phyloP scores from a whole-genome alignment of 2,113 vertebrate genomes.

The Piaya cayana region DNA sequence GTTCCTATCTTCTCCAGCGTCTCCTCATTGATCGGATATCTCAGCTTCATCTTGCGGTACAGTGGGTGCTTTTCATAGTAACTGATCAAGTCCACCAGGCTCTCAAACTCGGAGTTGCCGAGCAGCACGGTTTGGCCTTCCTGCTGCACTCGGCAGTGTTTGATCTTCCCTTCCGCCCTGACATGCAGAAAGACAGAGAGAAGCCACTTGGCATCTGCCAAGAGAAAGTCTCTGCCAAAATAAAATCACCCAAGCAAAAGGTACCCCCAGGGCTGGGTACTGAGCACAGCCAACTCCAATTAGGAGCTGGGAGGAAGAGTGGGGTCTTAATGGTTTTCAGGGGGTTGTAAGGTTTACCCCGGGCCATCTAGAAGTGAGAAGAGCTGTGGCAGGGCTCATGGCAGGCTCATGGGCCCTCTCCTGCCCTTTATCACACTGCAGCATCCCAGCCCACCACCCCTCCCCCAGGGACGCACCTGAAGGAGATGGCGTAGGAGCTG shows the following conservation, averaged over 20 bases:
- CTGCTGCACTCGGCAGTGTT: slow-evolving; percentile 97
- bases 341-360: background rate
- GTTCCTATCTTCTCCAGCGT: slow-evolving; percentile 98
- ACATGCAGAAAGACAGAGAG: background rate
- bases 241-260: background rate
- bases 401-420: background rate
- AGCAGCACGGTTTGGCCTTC: slow-evolving; percentile 93
- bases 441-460: background rate
- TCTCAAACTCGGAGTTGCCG: slow-evolving; percentile 96
- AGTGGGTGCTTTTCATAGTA: slow-evolving; percentile 96
- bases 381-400: background rate
- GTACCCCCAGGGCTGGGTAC: background rate
- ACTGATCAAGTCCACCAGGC: slow-evolving; percentile 95
- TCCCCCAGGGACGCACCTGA: slow-evolving; percentile 78
- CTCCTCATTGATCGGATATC: slow-evolving; percentile 98
- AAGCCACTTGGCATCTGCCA: background rate
- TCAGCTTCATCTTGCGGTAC: slow-evolving; percentile 98
- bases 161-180: slow-evolving; percentile 98
- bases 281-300: background rate
- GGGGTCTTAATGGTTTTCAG: background rate
- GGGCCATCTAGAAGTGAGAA: background rate
- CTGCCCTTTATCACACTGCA: background rate
- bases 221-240: background rate
- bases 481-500: slow-evolving; percentile 97
- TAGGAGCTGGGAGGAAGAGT: background rate